Conservation (phyloP, 1,140 invertebrate genomes). For the Bombus confusus region DNA sequence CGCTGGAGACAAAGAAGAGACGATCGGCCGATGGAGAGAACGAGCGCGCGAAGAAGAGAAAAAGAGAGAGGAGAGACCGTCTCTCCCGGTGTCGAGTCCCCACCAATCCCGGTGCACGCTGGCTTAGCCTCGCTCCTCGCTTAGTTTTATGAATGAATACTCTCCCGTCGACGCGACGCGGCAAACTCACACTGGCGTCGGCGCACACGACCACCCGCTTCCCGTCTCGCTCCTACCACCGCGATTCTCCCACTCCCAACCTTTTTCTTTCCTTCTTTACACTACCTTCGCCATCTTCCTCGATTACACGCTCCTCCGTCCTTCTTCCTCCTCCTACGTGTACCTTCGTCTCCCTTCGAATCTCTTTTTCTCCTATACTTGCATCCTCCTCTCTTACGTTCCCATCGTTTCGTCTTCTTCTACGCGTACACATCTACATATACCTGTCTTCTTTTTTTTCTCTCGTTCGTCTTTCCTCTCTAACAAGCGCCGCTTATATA, state of each 20-base stretch:
- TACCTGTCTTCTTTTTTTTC: background rate
- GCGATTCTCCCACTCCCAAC: background rate
- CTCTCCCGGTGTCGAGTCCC: slow-evolving; percentile 41
- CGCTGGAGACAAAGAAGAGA: slow-evolving; percentile 34
- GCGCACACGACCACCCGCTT: slow-evolving; percentile 48
- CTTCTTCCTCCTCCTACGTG: background rate
- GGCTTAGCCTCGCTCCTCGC: slow-evolving; percentile 67
- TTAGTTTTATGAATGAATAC: slow-evolving; percentile 81
- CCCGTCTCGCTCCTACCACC: slow-evolving; percentile 38
- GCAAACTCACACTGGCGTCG: slow-evolving; percentile 54
- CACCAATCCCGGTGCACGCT: slow-evolving; percentile 54
- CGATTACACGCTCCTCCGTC: background rate
- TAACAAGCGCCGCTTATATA: background rate
- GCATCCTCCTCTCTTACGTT: background rate
- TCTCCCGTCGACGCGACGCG: slow-evolving; percentile 70
- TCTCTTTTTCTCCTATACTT: background rate
- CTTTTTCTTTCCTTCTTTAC: slow-evolving; percentile 2
- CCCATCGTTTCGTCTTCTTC: background rate
- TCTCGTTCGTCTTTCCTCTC: background rate
- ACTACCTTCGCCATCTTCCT: background rate
- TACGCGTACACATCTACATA: background rate
- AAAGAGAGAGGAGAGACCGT: slow-evolving; percentile 41
- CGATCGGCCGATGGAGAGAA: slow-evolving; percentile 19
- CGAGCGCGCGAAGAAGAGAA: slow-evolving; percentile 22
- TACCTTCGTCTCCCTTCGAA: background rate